Evolutionary conservation across 2,888 invertebrate species (phyloP).

Genomic region (Pachliopta kotzebuea): DNA sequence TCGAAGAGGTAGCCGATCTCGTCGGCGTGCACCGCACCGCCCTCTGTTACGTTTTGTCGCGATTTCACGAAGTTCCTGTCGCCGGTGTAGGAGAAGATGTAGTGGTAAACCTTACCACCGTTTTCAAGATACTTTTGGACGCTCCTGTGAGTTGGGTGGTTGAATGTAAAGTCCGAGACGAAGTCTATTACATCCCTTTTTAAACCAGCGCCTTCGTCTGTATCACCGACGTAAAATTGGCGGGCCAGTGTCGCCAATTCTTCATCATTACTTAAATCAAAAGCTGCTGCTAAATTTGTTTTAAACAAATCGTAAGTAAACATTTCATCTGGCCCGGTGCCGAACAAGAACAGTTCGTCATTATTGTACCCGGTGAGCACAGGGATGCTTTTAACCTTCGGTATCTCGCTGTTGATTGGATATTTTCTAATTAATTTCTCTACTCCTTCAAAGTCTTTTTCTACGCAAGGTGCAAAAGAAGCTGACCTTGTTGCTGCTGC

Average conservation of each 20-base stretch:
- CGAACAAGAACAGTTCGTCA: constrained; percentile 42
- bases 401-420: constrained; percentile 35
- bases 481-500: constrained; percentile 34
- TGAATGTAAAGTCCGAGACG: constrained; percentile 49
- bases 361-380: constrained; percentile 48
- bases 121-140: constrained; percentile 39
- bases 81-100: constrained; percentile 54
- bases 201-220: constrained; percentile 34
- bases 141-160: constrained; percentile 46
- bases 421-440: constrained; percentile 40
- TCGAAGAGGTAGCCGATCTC: constrained; percentile 57
- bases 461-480: constrained; percentile 43
- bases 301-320: background rate
- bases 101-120: constrained; percentile 44
- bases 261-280: constrained; percentile 32
- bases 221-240: constrained; percentile 53
- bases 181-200: constrained; percentile 43
- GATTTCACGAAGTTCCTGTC: constrained; percentile 40
- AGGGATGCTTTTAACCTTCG: constrained; percentile 37
- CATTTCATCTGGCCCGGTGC: background rate
- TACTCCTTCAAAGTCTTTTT: constrained; percentile 41
- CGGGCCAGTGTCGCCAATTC: constrained; percentile 39
- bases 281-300: background rate
- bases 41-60: constrained; percentile 35
- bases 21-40: constrained; percentile 49